Evolutionary conservation across 2,113 vertebrate genomes (phyloP).

Genomic region (Rhinolophus sinicus): DNA sequence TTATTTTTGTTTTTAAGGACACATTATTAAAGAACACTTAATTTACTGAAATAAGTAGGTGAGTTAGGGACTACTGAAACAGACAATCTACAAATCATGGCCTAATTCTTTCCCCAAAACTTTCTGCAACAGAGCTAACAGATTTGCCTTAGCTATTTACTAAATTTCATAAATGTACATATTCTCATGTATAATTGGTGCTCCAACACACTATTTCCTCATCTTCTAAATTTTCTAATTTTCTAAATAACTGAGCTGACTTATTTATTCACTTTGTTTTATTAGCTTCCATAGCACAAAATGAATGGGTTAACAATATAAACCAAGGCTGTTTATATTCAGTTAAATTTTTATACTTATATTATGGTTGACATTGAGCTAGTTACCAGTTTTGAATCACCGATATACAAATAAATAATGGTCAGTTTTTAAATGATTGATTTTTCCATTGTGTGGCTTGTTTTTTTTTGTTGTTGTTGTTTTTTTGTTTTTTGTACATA

Average conservation of each 20-base stretch:
- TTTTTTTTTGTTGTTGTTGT: no score
- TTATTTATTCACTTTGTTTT: background rate
- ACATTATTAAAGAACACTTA: background rate
- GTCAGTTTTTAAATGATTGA: background rate
- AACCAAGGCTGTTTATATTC: background rate
- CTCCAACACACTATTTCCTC: background rate
- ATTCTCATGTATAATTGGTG: background rate
- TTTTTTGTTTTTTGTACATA: no score
- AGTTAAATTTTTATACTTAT: background rate
- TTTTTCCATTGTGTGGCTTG: background rate
- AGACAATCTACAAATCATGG: background rate
- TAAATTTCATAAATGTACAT: background rate
- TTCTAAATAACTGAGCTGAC: background rate
- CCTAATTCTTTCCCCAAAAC: background rate
- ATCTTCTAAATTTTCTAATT: background rate
- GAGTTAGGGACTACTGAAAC: background rate
- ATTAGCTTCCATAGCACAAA: background rate
- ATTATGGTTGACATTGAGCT: background rate
- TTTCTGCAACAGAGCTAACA: background rate
- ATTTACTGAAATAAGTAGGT: background rate
- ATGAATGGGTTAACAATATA: background rate
- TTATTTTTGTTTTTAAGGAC: background rate
- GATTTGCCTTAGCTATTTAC: background rate
- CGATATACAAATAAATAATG: background rate
- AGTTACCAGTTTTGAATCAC: background rate